Percentiles rank a stretch among this genome's conserved stretches.
Evolutionary conservation across 2,888 invertebrate genomes (phyloP).

Genomic region (Aethes cnicana): DNA sequence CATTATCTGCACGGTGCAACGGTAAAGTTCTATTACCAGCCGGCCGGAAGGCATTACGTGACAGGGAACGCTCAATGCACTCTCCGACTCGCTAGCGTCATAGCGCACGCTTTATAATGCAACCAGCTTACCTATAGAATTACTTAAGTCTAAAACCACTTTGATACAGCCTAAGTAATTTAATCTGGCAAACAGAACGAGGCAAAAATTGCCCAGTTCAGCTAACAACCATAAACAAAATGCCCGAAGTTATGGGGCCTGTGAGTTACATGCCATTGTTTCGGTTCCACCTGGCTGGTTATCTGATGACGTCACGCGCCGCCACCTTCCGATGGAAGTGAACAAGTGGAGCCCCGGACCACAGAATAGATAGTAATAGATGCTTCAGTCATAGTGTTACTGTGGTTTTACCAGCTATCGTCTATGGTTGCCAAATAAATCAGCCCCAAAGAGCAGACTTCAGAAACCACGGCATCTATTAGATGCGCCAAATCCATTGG

Average conservation of each 20-base stretch:
- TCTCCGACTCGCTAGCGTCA: slow-evolving; percentile 36
- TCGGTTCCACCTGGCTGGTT: slow-evolving; percentile 66
- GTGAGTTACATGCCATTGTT: slow-evolving; percentile 47
- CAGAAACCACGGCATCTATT: no score
- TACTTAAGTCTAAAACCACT: no score
- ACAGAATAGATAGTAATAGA: no score
- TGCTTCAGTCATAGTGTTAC: no score
- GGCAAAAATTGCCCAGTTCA: slow-evolving; percentile 23
- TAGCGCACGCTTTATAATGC: slow-evolving; percentile 5
- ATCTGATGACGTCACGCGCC: slow-evolving; percentile 72
- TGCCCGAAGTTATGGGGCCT: slow-evolving; percentile 49
- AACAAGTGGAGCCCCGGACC: slow-evolving; percentile 54
- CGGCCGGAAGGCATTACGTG: slow-evolving; percentile 64
- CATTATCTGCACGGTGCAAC: slow-evolving; percentile 40
- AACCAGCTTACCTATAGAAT: no score
- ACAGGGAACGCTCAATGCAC: slow-evolving; percentile 43
- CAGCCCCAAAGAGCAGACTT: no score
- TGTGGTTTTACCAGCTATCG: no score
- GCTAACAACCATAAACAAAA: slow-evolving; percentile 37
- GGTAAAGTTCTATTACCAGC: slow-evolving; percentile 57
- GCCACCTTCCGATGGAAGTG: slow-evolving; percentile 57
- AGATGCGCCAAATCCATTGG: no score
- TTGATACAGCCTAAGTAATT: slow-evolving; percentile 1
- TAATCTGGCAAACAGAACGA: slow-evolving; percentile 17
- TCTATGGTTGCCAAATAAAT: no score